Evolutionary conservation across 2,113 vertebrate species (phyloP).

Genomic region (Scolopax mira): DNA sequence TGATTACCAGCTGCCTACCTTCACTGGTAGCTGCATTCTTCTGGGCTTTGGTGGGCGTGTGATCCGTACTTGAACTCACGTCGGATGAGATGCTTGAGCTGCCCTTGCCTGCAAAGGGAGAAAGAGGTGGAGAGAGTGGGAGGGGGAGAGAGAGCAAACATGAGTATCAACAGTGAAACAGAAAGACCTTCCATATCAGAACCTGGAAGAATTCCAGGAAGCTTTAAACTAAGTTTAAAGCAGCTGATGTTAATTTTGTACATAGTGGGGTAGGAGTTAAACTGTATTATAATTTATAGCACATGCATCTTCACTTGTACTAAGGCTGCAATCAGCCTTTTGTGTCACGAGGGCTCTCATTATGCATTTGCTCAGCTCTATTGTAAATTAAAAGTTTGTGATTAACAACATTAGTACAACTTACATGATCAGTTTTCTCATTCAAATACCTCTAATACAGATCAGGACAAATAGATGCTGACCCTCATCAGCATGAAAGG

Average conservation of each 20-base stretch:
- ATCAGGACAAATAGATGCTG: neutral
- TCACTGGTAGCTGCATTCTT: conserved; percentile 98
- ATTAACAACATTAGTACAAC: neutral
- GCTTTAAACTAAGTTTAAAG: neutral
- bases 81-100: conserved; percentile 99
- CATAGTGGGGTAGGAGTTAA: neutral
- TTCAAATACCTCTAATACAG: neutral
- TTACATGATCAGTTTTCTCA: neutral
- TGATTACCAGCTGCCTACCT: conserved; percentile 90
- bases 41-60: conserved; percentile 92
- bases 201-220: neutral
- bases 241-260: neutral
- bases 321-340: neutral
- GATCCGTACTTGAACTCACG: conserved; percentile 98
- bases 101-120: conserved; percentile 89
- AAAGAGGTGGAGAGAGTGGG: neutral
- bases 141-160: neutral
- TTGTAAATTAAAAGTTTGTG: neutral
- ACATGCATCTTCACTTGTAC: neutral
- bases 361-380: neutral
- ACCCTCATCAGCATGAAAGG: neutral
- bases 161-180: neutral
- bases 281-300: neutral
- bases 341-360: neutral
- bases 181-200: neutral